Percentiles rank a stretch among this genome's conserved stretches.
phyloP scores from a whole-genome alignment of 2,797 vertebrate species.

The Silurus aristotelis region DNA sequence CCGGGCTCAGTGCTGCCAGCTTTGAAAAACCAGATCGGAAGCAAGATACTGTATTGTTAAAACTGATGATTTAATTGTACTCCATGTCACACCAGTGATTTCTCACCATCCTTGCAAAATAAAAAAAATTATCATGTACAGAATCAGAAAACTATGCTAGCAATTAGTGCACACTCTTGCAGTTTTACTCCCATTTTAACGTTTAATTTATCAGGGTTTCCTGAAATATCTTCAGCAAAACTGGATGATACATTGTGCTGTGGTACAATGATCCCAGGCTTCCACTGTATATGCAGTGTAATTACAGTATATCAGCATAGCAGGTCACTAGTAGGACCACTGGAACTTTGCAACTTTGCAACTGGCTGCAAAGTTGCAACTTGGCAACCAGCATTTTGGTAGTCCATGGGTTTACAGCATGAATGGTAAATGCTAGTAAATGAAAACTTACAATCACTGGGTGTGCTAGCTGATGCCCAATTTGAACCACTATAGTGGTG shows the following conservation, averaged over 20 bases:
- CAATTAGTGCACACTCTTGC: not conserved
- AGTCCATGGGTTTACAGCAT: not conserved
- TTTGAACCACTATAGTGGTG: not conserved
- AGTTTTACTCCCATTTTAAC: not conserved
- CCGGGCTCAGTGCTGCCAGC: not conserved
- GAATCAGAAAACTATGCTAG: not conserved
- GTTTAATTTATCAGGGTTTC: not conserved
- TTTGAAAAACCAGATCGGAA: not conserved
- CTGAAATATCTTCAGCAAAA: not conserved
- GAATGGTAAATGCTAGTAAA: not conserved
- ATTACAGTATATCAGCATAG: not conserved
- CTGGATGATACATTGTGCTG: not conserved
- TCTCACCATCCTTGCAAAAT: not conserved
- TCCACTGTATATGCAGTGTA: not conserved
- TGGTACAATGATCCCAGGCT: not conserved
- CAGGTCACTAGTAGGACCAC: not conserved
- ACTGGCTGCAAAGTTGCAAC: too few species aligned
- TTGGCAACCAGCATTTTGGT: not conserved
- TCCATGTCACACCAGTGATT: not conserved
- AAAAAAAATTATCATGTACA: not conserved
- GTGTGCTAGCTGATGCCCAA: not conserved
- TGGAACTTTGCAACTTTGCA: not conserved
- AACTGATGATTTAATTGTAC: not conserved
- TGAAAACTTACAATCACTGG: not conserved
- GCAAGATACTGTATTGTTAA: not conserved